Percentiles rank a stretch among this genome's conserved stretches.
Evolutionary conservation across 2,888 invertebrate species (phyloP).

Genomic region (Eupithecia subfuscata): DNA sequence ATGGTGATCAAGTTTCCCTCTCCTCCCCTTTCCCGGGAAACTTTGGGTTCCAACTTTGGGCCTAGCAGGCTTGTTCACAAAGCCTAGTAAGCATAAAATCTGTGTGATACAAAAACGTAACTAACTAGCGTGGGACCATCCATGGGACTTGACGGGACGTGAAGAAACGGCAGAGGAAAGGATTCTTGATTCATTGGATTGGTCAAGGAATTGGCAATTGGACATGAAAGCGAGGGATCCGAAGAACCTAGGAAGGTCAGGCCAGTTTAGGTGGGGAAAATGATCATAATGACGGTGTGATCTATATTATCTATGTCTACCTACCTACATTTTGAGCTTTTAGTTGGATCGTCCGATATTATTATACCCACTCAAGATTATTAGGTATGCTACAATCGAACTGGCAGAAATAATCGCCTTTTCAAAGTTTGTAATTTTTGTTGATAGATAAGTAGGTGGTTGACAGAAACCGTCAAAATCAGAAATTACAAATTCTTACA

Average conservation of each 20-base stretch:
- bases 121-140: not conserved
- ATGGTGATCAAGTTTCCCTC: not conserved
- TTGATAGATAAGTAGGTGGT: too few species aligned
- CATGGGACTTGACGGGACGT: not conserved
- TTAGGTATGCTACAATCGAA: not conserved
- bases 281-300: not conserved
- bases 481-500: not conserved
- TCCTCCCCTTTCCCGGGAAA: not conserved
- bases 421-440: not conserved
- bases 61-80: not conserved
- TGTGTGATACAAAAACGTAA: not conserved
- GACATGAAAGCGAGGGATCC: not conserved
- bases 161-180: not conserved
- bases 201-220: not conserved
- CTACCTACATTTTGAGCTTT: not conserved
- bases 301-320: not conserved
- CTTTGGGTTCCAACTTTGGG: not conserved
- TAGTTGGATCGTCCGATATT: not conserved
- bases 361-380: not conserved
- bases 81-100: too few species aligned
- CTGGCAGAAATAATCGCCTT: not conserved
- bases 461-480: slow-evolving; percentile 7
- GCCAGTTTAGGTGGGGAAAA: not conserved
- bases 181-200: not conserved
- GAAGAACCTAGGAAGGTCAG: not conserved